Base-by-base conservation (phyloP, 1,140 invertebrate genomes). In the Cyrtorhinus lividipennis region DNA sequence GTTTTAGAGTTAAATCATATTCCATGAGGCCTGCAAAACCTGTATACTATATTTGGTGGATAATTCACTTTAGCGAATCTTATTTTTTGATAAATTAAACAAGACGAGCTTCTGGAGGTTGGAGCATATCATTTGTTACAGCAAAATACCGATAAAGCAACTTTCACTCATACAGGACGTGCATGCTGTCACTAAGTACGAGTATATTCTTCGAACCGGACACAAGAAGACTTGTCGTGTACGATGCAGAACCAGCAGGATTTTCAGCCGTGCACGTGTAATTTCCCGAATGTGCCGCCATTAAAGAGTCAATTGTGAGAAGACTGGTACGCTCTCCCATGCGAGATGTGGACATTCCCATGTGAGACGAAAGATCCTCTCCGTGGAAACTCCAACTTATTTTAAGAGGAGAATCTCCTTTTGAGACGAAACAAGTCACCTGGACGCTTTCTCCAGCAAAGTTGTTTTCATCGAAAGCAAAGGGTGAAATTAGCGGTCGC, bases 331-430 rank as follows among this genome's bases (percentile, higher is more conserved):
- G 79, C 24, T 65, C 64, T 15, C 56, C 60, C 10, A 65, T 62
- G 24, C 77, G 79, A 30, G 78, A 77, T 25, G 81, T 73, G 2
- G 76, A 74, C 30, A 83, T 74, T 22, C 72, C 75, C 24, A 71
- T 60, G 53, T 62, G 53, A 2, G 56, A 44, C 73, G 68, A 73
- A 66, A 64, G 30, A 57, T 65, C 60, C 30, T 74, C 66, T n/a
- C 74, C 78, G 30, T 80, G 76, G 53, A 76, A 74, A 23, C 75
- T 72, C 83, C 84, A 86, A 26, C 72, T 71, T 62, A 87, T 80
- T 25, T 78, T 73, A 44, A 85, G 71, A 1, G 84, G 84, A 38
- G 79, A 71, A 70, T 86, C 85, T 1, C 86, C 86, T 68, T 87
- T 83, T 46, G 75, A 74, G 1, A 87, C 75, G 18, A 79, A 73